Evolutionary conservation across 2,888 invertebrate species (phyloP), one percentile per base, ranked within the genome.

Genomic region (Orthosia gothica): DNA sequence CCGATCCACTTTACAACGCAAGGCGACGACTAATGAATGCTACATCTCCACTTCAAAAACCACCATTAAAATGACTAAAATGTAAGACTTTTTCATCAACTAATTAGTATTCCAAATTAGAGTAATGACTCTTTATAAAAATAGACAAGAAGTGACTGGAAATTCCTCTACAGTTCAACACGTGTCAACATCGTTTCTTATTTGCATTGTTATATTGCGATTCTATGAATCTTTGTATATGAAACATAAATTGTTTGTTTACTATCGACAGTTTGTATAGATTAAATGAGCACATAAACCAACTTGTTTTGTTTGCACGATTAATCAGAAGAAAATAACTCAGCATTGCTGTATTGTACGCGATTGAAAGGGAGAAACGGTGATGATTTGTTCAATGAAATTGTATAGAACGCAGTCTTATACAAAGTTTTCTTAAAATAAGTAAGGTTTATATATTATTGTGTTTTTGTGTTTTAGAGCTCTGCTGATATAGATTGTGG

Each of bases 181-280:
- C 12, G 23, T 64, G 26, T 62, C n/a, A 18, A 57, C 12, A n/a
- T 40, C 23, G 58, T 58, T 5, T 9, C 26, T 45, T 59, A 55
- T 74, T 61, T 68, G 18, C 65, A 65, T 55, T 61, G 26, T 55
- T 64, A 47, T 61, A 9, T 55, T 50, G 59, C 26, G 20, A 52
- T 32, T 61, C 40, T 61, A 52, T 47, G 54, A 61, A 58, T 63
- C 32, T 63, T 61, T 64, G 49, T 52, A 15, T 57, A 65, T 15
- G 61, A 67, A 70, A 71, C 20, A 66, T 70, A 83, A 69, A 71
- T 63, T 68, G 65, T 75, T 79, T 76, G 32, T 83, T 69, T 81
- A 68, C 26, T 71, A 70, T 79, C 61, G 50, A 57, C 69, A 58
- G 58, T 82, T 73, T 70, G 66, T 70, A 26, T 67, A 67, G 66